Conservation (phyloP, 2,797 vertebrate species). For the Acrossocheilus fasciatus region DNA sequence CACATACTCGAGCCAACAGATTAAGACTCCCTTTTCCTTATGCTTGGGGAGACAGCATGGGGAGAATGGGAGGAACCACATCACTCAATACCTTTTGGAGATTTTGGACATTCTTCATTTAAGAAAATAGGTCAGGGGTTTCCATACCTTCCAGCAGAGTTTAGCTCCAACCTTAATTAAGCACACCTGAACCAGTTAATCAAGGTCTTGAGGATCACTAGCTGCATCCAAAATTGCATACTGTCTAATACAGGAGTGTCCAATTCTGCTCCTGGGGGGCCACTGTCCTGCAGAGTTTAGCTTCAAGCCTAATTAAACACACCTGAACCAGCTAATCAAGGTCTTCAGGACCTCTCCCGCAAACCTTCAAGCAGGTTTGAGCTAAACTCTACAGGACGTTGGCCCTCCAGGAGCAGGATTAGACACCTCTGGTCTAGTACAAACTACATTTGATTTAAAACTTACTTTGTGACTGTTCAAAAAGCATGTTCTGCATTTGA, state of each 20-base stretch:
- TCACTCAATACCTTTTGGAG: background rate
- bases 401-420: too few relatives aligned
- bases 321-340: background rate
- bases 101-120: background rate
- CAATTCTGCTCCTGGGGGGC: background rate
- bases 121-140: background rate
- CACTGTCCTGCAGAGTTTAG: background rate
- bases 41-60: constrained; percentile 1
- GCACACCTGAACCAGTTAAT: background rate
- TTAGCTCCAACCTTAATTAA: background rate
- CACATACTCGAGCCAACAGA: constrained; percentile 27
- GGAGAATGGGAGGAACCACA: background rate
- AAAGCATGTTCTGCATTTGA: too few relatives aligned
- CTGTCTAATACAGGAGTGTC: background rate
- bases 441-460: too few relatives aligned
- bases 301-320: background rate
- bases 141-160: background rate
- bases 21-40: constrained; percentile 37
- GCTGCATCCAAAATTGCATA: background rate
- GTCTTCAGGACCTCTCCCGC: background rate
- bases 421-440: too few relatives aligned
- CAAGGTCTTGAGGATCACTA: background rate
- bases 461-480: too few relatives aligned
- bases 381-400: too few relatives aligned
- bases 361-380: too few relatives aligned